Evolutionary conservation across 2,113 vertebrate species (phyloP).

Genomic region (Columba livia): DNA sequence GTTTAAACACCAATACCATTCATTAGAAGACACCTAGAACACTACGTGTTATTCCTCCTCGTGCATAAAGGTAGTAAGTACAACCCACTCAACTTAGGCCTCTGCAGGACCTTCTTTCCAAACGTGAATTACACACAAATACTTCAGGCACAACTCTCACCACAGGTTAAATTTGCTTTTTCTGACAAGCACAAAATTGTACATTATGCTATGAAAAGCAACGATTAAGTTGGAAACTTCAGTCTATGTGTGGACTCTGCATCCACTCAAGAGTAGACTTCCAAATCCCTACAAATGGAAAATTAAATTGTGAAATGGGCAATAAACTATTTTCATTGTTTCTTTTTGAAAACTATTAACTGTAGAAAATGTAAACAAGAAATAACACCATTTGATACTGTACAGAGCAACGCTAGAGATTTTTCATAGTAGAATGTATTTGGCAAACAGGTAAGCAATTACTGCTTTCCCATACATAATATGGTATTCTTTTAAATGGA

Average conservation of each 20-base stretch:
- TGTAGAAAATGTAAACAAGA: constrained; percentile 27
- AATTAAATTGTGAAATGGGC: background rate
- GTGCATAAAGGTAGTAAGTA: background rate
- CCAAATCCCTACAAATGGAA: background rate
- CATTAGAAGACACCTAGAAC: background rate
- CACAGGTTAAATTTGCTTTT: background rate
- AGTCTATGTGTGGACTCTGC: background rate
- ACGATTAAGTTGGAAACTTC: background rate
- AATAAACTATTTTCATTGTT: background rate
- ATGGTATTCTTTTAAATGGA: constrained; percentile 38
- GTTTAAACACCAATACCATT: background rate
- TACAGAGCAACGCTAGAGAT: background rate
- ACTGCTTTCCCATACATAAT: constrained; percentile 42
- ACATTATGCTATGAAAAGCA: background rate
- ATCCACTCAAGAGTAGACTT: background rate
- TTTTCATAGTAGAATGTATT: constrained; percentile 23
- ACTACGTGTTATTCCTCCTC: background rate
- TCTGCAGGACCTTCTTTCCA: background rate
- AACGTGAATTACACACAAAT: background rate
- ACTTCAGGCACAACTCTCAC: background rate
- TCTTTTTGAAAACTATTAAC: background rate
- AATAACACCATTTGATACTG: background rate
- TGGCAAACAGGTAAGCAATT: constrained; percentile 54
- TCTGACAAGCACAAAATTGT: background rate
- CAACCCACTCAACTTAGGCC: background rate